Percentiles rank a stretch among this genome's conserved stretches.
These are phyloP conservation scores for Samia ricini DNA, from an alignment of 1,140 invertebrate species.

Conservation along the genomic window DNA sequence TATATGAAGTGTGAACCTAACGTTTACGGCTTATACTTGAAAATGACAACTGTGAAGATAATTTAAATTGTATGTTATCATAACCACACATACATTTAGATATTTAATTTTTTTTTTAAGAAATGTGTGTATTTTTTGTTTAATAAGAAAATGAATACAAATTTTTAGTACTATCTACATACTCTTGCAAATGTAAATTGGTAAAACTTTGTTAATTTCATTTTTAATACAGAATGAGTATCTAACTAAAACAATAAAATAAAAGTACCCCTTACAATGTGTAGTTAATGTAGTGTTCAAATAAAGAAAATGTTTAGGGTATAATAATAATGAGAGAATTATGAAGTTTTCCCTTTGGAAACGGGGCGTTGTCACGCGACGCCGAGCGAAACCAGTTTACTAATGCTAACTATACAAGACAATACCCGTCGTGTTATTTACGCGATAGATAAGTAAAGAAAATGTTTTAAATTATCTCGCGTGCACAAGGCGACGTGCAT, in stretches of 20 bases:
- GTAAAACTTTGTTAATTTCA: too few relatives aligned
- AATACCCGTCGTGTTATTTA: slow-evolving; percentile 50
- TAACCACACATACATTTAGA: too few relatives aligned
- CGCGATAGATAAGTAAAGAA: slow-evolving; percentile 47
- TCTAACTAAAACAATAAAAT: background rate
- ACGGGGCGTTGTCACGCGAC: slow-evolving; percentile 61
- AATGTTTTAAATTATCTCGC: slow-evolving; percentile 46
- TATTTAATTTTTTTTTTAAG: too few relatives aligned
- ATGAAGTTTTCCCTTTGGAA: slow-evolving; percentile 60
- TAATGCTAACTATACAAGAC: slow-evolving; percentile 44
- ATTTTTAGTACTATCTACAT: too few relatives aligned
- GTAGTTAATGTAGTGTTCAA: slow-evolving; percentile 15
- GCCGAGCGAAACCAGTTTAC: slow-evolving; percentile 48
- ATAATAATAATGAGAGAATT: slow-evolving; percentile 37
- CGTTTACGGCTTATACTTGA: too few relatives aligned
- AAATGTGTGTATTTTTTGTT: too few relatives aligned
- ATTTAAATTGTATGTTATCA: too few relatives aligned
- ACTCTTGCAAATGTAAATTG: too few relatives aligned
- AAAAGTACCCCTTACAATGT: background rate
- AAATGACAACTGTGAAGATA: too few relatives aligned
- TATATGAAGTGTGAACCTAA: too few relatives aligned
- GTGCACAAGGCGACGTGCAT: slow-evolving; percentile 22
- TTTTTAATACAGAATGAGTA: background rate
- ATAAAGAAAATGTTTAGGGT: slow-evolving; percentile 11
- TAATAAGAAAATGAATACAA: too few relatives aligned